Evolutionary conservation across 2,113 vertebrate species (phyloP).

Genomic region (Trogon melanurus): DNA sequence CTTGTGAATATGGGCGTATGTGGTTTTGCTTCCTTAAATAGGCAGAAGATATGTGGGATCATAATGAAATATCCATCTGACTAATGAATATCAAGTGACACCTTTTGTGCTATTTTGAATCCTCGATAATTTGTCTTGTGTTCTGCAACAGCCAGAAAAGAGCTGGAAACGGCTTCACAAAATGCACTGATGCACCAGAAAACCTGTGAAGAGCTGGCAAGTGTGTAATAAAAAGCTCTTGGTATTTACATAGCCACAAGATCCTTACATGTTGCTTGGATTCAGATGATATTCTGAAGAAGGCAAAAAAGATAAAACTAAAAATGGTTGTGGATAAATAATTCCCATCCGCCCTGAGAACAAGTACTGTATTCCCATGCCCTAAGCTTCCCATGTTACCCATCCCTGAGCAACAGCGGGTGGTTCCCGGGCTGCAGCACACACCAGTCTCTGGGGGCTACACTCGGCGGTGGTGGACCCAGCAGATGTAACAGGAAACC

Average conservation of each 20-base stretch:
- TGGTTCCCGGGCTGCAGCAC: not conserved
- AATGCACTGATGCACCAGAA: conserved; percentile 8
- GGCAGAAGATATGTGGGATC: not conserved
- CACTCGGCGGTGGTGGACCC: not conserved
- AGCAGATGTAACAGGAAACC: not conserved
- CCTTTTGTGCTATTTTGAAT: not conserved
- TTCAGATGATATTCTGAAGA: not conserved
- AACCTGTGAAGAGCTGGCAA: conserved; percentile 15
- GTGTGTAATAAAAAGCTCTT: not conserved
- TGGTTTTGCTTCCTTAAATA: not conserved
- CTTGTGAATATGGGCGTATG: not conserved
- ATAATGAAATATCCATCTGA: not conserved
- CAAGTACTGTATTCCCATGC: not conserved
- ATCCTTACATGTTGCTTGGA: not conserved
- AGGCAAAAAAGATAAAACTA: not conserved
- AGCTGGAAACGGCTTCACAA: not conserved
- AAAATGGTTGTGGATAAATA: not conserved
- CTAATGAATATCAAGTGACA: not conserved
- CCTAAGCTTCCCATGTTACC: not conserved
- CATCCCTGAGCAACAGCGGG: not conserved
- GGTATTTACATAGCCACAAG: not conserved
- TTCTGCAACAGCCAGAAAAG: not conserved
- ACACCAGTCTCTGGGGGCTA: not conserved
- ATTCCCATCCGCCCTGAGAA: not conserved
- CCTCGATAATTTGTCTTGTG: conserved; percentile 8